Evolutionary conservation across 2,113 vertebrate species (phyloP).

Genomic region (Trochalopteron elliotii): DNA sequence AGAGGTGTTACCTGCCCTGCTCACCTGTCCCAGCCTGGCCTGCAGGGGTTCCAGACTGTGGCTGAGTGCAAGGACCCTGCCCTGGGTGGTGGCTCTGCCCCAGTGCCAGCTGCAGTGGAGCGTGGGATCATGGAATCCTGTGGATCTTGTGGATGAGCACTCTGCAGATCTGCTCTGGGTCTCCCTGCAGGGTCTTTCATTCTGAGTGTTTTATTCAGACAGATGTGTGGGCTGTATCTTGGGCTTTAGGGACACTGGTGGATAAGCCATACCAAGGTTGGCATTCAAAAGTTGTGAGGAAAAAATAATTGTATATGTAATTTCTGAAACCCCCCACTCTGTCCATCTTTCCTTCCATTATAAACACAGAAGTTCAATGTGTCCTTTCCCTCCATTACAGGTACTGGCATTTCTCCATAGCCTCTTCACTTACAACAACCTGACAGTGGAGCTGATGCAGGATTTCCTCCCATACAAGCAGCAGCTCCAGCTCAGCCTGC

Average conservation of each 20-base stretch:
- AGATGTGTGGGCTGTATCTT: background rate
- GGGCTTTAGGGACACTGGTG: background rate
- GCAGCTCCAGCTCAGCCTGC: slow-evolving; percentile 94
- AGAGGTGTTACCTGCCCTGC: background rate
- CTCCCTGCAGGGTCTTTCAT: background rate
- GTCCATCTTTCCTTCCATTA: background rate
- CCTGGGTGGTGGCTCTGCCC: background rate
- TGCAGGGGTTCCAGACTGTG: background rate
- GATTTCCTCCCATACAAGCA: slow-evolving; percentile 98
- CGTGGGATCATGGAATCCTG: background rate
- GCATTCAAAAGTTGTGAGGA: background rate
- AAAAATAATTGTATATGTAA: background rate
- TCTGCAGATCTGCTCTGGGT: background rate
- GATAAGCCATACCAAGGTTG: background rate
- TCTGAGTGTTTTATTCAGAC: background rate
- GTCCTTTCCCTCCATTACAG: slow-evolving; percentile 67
- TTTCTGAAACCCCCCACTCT: background rate
- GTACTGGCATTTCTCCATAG: slow-evolving; percentile 97
- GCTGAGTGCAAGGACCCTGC: background rate
- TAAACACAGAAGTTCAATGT: background rate
- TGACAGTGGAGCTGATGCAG: slow-evolving; percentile 96
- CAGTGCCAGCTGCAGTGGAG: rapidly evolving
- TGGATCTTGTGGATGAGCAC: background rate
- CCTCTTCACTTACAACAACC: slow-evolving; percentile 92
- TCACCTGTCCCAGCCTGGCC: background rate